phyloP scores from a whole-genome alignment of 2,888 invertebrate genomes.

The Spisula solida region DNA sequence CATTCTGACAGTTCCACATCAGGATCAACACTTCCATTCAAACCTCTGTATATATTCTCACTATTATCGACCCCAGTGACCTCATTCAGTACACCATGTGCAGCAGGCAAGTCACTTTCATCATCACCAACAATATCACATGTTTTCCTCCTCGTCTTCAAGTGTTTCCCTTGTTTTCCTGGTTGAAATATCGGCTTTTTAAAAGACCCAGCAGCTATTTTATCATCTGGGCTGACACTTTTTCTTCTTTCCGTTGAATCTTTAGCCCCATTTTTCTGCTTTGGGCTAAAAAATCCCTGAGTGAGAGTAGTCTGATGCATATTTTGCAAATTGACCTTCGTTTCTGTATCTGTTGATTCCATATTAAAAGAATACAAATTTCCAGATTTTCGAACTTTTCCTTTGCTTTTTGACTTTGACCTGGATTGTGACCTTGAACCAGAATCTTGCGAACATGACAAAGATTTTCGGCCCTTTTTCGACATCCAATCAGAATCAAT shows the following conservation, averaged over 20 bases:
- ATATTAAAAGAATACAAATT: conserved; percentile 18
- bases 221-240: not conserved
- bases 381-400: conserved; percentile 20
- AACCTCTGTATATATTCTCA: conserved; percentile 13
- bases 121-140: not conserved
- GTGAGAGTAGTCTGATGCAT: conserved; percentile 73
- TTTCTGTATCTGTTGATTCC: not conserved
- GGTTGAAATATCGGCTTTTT: conserved; percentile 32
- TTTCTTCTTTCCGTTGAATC: conserved; percentile 32
- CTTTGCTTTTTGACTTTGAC: not conserved
- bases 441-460: conserved; percentile 35
- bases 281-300: conserved; percentile 70
- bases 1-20: conserved; percentile 71
- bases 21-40: conserved; percentile 77
- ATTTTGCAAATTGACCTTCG: not conserved
- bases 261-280: conserved; percentile 23
- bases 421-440: conserved; percentile 26
- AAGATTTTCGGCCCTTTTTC: conserved; percentile 27
- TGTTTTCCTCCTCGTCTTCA: not conserved
- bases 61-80: not conserved
- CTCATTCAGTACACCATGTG: conserved; percentile 21
- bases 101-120: not conserved
- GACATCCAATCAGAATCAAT: conserved; percentile 39
- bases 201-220: not conserved
- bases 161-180: conserved; percentile 14